Evolutionary conservation across 2,797 vertebrate species (phyloP).

Genomic region (Triplophysa yarkandensis): DNA sequence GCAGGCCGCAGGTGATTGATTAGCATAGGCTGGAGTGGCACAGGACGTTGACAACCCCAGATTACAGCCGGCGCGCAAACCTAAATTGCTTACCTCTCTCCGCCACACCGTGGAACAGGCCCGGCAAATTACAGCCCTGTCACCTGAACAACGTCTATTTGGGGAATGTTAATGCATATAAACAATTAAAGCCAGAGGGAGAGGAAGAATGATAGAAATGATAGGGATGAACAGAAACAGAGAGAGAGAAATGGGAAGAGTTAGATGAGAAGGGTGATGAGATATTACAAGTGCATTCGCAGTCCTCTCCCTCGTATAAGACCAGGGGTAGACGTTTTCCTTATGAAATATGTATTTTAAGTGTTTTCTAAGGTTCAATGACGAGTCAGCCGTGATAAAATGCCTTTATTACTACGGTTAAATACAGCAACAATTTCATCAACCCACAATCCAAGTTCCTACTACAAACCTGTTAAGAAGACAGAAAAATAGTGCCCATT

Average conservation of each 20-base stretch:
- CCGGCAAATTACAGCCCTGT: constrained; percentile 97
- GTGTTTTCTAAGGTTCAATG: background rate
- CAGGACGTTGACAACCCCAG: constrained; percentile 91
- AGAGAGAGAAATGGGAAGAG: constrained; percentile 40
- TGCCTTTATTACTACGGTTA: background rate
- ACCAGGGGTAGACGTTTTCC: background rate
- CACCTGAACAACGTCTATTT: constrained; percentile 90
- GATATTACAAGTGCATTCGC: constrained; percentile 10
- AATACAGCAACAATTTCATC: background rate
- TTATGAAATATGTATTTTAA: background rate
- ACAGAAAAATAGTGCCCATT: constrained; percentile 4
- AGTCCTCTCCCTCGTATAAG: background rate
- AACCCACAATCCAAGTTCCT: background rate
- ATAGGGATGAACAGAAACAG: constrained; percentile 41
- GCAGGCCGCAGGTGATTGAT: constrained; percentile 93
- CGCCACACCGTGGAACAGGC: constrained; percentile 75
- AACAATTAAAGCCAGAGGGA: constrained; percentile 87
- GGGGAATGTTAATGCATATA: constrained; percentile 97
- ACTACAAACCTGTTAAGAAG: background rate
- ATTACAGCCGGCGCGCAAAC: constrained; percentile 84
- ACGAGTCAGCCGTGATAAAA: background rate
- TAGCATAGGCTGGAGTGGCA: constrained; percentile 92
- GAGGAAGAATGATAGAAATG: constrained; percentile 69
- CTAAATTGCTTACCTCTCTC: constrained; percentile 92
- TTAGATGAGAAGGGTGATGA: constrained; percentile 30